Conservation (phyloP, 2,888 invertebrate species). For the Hipparchia semele region DNA sequence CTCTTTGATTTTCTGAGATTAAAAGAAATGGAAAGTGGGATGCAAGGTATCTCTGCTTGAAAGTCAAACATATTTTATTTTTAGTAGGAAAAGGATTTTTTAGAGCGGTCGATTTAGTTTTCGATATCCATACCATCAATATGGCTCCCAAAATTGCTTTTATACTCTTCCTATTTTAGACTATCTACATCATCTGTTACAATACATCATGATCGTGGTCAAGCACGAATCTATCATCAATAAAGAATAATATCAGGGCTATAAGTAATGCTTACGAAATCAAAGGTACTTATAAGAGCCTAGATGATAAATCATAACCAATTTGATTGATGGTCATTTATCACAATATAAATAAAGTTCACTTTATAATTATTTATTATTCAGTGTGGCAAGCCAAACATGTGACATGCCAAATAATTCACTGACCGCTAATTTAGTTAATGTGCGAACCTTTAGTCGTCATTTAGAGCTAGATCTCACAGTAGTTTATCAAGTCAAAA, state of each 20-base stretch:
- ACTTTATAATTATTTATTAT: conserved; percentile 41
- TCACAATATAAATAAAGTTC: conserved; percentile 61
- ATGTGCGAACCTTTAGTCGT: conserved; percentile 16
- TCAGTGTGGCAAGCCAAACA: conserved; percentile 44
- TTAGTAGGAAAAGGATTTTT: too few species aligned
- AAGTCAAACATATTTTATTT: too few species aligned
- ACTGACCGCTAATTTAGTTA: conserved; percentile 29
- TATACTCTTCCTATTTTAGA: neutral
- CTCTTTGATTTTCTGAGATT: too few species aligned
- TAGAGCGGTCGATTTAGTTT: too few species aligned
- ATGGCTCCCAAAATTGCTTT: too few species aligned
- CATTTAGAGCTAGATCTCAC: conserved; percentile 5
- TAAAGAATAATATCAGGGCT: neutral
- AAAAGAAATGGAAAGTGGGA: too few species aligned
- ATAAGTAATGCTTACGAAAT: neutral
- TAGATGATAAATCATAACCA: conserved; percentile 59
- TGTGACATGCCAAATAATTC: conserved; percentile 37
- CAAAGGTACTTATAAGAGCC: conserved; percentile 41
- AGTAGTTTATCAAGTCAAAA: neutral
- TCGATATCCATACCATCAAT: too few species aligned
- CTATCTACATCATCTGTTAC: neutral
- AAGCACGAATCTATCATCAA: conserved; percentile 1
- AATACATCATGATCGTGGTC: neutral
- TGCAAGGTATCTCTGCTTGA: too few species aligned
- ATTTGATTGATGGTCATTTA: conserved; percentile 54